Evolutionary conservation across 2,113 vertebrate species (phyloP).

Genomic region (Oreotrochilus melanogaster): DNA sequence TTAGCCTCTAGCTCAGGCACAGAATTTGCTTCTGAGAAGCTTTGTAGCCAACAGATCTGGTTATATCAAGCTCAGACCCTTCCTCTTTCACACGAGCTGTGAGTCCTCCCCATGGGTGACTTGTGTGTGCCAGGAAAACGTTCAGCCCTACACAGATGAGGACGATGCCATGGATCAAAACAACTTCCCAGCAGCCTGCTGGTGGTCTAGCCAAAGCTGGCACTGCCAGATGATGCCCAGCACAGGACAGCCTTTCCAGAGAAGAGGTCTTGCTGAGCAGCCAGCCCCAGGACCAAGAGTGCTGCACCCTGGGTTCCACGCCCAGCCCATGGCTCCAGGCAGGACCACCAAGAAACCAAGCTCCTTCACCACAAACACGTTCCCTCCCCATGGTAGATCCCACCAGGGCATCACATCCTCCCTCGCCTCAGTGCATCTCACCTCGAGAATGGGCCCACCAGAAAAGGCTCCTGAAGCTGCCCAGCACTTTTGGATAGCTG

Average conservation of each 20-base stretch:
- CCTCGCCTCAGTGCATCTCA: background rate
- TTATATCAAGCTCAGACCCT: slow-evolving; percentile 15
- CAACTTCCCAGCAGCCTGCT: background rate
- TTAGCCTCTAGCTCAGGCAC: background rate
- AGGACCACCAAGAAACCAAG: background rate
- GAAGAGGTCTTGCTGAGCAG: background rate
- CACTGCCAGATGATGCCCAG: accelerated
- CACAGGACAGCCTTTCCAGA: background rate
- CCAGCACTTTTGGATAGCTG: background rate
- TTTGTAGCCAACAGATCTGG: background rate
- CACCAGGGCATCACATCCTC: accelerated
- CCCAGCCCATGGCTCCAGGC: accelerated
- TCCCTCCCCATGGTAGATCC: accelerated
- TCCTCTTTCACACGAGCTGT: background rate
- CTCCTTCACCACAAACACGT: accelerated
- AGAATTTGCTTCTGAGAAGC: background rate
- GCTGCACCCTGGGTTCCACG: background rate
- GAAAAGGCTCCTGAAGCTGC: background rate
- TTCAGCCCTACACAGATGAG: background rate
- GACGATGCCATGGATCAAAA: background rate
- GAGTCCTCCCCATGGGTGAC: background rate
- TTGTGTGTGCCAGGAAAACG: background rate
- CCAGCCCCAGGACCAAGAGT: background rate
- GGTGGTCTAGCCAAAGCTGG: background rate
- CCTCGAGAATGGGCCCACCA: background rate